phyloP scores from a whole-genome alignment of 2,888 invertebrate species.

The Bedellia somnulentella region DNA sequence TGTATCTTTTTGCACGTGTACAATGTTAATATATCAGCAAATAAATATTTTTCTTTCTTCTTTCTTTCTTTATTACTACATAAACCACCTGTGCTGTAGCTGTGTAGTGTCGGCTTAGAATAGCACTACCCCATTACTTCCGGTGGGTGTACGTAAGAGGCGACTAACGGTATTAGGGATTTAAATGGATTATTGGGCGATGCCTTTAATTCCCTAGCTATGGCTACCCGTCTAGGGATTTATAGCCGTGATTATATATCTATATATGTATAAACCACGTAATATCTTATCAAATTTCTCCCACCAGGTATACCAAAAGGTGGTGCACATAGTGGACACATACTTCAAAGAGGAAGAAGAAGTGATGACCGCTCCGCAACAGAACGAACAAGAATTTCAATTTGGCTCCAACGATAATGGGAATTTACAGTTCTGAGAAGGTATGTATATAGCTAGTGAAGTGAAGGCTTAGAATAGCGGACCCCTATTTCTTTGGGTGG shows the following conservation, averaged over 20 bases:
- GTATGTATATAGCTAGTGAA: not conserved
- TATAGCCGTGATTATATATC: not conserved
- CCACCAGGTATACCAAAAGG: constrained; percentile 70
- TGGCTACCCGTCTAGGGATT: not conserved
- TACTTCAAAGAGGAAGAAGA: constrained; percentile 70
- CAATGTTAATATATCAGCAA: no score
- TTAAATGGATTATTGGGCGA: not conserved
- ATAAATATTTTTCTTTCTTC: no score
- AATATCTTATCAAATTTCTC: not conserved
- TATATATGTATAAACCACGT: not conserved
- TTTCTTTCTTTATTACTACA: no score
- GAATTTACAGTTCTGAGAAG: not conserved
- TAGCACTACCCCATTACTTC: no score
- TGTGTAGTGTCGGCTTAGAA: no score
- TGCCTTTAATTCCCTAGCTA: not conserved
- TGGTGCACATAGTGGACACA: constrained; percentile 73
- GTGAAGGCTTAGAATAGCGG: not conserved
- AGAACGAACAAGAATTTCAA: constrained; percentile 27
- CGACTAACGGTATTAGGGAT: no score
- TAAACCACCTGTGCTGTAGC: no score
- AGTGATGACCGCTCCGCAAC: constrained; percentile 20
- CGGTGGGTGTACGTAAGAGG: no score
- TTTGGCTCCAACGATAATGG: constrained; percentile 17
- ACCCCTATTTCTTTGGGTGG: no score
- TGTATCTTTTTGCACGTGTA: no score